Evolutionary conservation across 2,113 vertebrate species (phyloP), one percentile per base, ranked within the genome.

Genomic region (Onychostruthus taczanowskii): DNA sequence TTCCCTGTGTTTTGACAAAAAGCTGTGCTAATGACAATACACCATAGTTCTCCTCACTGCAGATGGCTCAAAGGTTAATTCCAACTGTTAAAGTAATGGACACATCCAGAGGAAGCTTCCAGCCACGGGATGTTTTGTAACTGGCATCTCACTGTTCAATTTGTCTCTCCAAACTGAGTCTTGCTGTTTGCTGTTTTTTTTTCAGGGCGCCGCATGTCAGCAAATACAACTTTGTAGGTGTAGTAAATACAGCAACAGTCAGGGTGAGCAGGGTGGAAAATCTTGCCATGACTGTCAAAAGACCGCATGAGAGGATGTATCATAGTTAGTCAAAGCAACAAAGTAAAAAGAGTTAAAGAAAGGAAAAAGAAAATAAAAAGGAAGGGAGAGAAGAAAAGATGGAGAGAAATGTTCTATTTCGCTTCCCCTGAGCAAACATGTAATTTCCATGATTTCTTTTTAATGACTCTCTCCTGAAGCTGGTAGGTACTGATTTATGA

Each of bases 371-470:
- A 8, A 52, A 30, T 33, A 14, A 7, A n/a, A 63, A 39, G 14
- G 11, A 43, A 19, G 9, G 59, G 23, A 74, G 80, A 49, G 28
- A 58, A 93, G 84, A 88, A n/a, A 96, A 92, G 68, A 76, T 81
- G 64, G 79, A 88, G 91, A 96, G 84, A 95, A 95, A 95, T 94
- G 97, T 97, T 97, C 96, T 97, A 50, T 96, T 96, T 97, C 95
- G 37, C 94, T 98, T 98, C 98, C 99, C 98, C 97, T 98, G 99
- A 99, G 99, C 98, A 98, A 98, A 99, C 98, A 98, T 98, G 98
- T 98, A 98, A 99, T 99, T 99, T 99, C 97, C 98, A 98, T 99
- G 98, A 99, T 99, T 99, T 99, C 98, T 98, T 99, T 99, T 99
- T 99, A 99, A 99, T 98, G 98, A 97, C 97, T 98, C 96, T 95